Percentiles rank a stretch among this genome's conserved stretches.
These are phyloP conservation scores for Melanotaenia boesemani DNA, from an alignment of 2,797 vertebrate species.

Conservation along the genomic window DNA sequence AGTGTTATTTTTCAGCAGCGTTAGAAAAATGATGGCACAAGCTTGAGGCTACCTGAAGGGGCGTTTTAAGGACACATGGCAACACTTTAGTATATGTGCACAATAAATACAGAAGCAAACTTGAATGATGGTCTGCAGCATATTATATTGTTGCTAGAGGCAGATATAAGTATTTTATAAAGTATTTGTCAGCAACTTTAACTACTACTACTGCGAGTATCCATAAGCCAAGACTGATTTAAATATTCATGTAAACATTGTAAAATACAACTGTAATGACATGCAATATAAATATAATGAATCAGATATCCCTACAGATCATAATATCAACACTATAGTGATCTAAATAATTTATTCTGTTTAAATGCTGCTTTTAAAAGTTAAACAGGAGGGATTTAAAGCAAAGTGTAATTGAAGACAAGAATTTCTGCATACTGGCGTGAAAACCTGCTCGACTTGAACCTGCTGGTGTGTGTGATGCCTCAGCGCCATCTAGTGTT, in stretches of 20 bases:
- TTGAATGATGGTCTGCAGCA: fast-evolving
- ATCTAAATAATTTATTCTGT: neutral
- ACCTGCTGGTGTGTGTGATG: constrained; percentile 10
- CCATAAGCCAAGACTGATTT: too few species aligned
- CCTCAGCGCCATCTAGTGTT: constrained; percentile 58
- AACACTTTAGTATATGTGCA: neutral
- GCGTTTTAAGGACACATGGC: fast-evolving
- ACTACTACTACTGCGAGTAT: neutral
- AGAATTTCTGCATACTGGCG: neutral
- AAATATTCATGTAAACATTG: neutral
- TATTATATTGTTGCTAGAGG: neutral
- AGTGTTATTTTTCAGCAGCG: neutral
- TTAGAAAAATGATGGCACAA: neutral
- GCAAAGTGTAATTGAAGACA: neutral
- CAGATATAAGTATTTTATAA: neutral
- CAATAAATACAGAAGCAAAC: neutral
- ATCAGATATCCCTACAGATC: neutral
- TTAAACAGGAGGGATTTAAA: neutral
- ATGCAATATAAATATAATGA: neutral
- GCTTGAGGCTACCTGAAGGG: neutral
- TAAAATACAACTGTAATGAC: neutral
- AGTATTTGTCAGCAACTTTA: neutral
- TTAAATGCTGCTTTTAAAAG: neutral
- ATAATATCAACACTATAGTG: neutral
- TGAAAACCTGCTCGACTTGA: neutral